A percentile compares a stretch with the other conserved stretches of the same genome.
phyloP scores from a whole-genome alignment of 2,888 invertebrate genomes.

The Choreutis nemorana region DNA sequence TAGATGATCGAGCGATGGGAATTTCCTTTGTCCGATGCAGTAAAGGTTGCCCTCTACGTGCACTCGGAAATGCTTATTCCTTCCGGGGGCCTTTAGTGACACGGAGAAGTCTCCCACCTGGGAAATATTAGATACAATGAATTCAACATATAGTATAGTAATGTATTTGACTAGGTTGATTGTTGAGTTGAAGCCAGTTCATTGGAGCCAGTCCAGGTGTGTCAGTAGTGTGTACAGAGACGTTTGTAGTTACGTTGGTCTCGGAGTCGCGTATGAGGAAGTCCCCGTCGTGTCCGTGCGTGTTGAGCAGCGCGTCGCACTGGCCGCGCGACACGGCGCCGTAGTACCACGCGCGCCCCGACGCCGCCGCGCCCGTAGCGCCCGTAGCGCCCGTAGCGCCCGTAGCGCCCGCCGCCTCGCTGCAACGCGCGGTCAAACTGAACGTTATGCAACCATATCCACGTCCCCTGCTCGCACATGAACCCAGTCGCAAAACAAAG shows the following conservation, averaged over 20 bases:
- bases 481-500: too few species aligned
- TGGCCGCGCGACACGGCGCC: conserved; percentile 95
- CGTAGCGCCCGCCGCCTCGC: conserved; percentile 26
- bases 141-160: not conserved
- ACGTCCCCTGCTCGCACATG: too few species aligned
- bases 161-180: not conserved
- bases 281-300: conserved; percentile 96
- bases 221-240: not conserved
- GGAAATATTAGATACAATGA: conserved; percentile 12
- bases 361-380: conserved; percentile 44
- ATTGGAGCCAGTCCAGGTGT: not conserved
- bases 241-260: conserved; percentile 84
- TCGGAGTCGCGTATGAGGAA: conserved; percentile 99
- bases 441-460: too few species aligned
- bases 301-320: conserved; percentile 94
- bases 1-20: conserved; percentile 93
- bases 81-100: conserved; percentile 95
- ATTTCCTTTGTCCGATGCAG: conserved; percentile 98
- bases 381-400: conserved; percentile 15
- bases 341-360: conserved; percentile 96
- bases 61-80: conserved; percentile 99
- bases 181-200: not conserved
- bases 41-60: conserved; percentile 92
- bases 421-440: conserved; percentile 33
- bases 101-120: conserved; percentile 99